Evolutionary conservation across 2,797 vertebrate genomes (phyloP).

Genomic region (Micropoecilia bifurca): DNA sequence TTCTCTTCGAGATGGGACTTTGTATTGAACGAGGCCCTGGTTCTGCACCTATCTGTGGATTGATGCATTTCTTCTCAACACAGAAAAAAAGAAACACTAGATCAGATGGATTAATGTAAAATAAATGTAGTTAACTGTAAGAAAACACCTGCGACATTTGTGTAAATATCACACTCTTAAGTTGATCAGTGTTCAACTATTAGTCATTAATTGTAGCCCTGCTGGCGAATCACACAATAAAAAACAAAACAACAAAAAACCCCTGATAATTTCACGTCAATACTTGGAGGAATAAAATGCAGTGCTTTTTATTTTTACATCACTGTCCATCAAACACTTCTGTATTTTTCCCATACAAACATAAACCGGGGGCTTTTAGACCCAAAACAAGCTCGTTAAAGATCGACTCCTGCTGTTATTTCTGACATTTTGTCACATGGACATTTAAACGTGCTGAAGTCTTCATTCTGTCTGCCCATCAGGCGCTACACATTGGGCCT

Average conservation of each 20-base stretch:
- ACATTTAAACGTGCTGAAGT: slow-evolving; percentile 75
- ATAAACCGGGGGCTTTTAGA: slow-evolving; percentile 50
- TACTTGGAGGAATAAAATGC: not conserved
- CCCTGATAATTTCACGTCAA: not conserved
- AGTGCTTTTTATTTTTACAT: not conserved
- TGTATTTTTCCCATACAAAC: not conserved
- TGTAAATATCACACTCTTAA: not conserved
- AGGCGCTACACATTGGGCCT: not conserved
- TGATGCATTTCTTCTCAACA: not conserved
- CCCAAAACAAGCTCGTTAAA: slow-evolving; percentile 55
- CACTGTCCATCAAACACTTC: not conserved
- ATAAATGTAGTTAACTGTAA: not conserved
- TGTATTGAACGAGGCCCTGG: not conserved
- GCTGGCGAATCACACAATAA: not conserved
- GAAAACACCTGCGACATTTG: not conserved
- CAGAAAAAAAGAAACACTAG: not conserved
- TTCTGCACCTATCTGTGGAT: not conserved
- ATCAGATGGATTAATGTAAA: not conserved
- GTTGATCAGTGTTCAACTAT: not conserved
- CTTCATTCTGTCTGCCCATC: slow-evolving; percentile 63
- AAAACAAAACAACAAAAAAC: not conserved
- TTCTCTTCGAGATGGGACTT: not conserved
- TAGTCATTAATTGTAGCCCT: not conserved
- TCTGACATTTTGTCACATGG: slow-evolving; percentile 52
- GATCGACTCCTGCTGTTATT: slow-evolving; percentile 34